Evolutionary conservation across 2,888 invertebrate species (phyloP), one percentile per base, ranked within the genome.

Genomic region (Xestoiulus laeticollis): DNA sequence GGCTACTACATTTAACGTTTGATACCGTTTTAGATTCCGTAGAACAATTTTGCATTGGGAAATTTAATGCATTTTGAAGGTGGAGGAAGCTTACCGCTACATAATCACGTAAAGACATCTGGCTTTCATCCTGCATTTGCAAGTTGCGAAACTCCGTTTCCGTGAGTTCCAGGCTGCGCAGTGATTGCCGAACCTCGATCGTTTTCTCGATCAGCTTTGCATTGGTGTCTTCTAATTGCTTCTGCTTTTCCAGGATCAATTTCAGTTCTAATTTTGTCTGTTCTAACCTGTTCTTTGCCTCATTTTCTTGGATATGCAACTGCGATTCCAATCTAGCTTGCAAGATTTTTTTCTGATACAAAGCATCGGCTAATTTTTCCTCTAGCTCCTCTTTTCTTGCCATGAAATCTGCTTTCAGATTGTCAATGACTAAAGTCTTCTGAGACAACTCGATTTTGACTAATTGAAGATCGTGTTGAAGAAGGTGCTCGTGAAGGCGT

Each of bases 361-460:
- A 88, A 48, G 90, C 90, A 89, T 92, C 92, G 88, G 91, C 91
- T 38, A 92, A 89, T 89, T 91, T 91, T 89, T 92, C 92, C 89
- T 92, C 92, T 6, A 92, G 89, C 87, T 92, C 92, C 89, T 92
- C 92, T 1, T 91, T 90, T 89, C 90, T 91, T 78, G 91, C 91
- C 88, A 91, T 89, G 87, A 91, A 90, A 86, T 92, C 92, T 2
- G 91, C 91, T 90, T 92, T 92, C 89, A 92, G 89, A 89, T 91
- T 92, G 88, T 92, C 92, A 38, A 92, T 89, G 26, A 91, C 90
- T 86, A 92, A 89, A 88, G 91, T 91, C 89, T 92, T 92, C 88
- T 92, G 92, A 5, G 91, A 91, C 38, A 92, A 89, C 89, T 92
- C 92, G 86, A 92, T 92, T 89, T 91, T 91, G 12, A 92, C 89